phyloP scores from a whole-genome alignment of 2,113 vertebrate genomes.

The Sprattus sprattus region DNA sequence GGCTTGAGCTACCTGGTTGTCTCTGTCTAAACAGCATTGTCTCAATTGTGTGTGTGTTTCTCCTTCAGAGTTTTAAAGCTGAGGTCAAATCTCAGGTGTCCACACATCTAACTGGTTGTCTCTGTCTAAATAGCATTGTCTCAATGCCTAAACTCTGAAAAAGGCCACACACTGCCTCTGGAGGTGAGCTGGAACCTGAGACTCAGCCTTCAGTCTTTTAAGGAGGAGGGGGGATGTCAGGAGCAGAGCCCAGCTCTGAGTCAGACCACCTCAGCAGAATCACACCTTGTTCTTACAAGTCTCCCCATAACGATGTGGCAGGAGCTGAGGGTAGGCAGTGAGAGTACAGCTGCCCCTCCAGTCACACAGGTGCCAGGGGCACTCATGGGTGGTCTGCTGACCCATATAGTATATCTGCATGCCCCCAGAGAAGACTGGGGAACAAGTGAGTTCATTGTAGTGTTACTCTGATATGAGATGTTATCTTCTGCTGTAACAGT shows the following conservation, averaged over 20 bases:
- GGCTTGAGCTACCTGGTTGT: background rate
- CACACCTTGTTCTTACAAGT: slow-evolving; percentile 20
- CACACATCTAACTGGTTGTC: background rate
- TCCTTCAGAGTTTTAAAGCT: background rate
- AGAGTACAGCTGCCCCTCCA: background rate
- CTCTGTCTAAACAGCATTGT: background rate
- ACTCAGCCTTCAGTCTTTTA: background rate
- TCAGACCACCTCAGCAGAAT: slow-evolving; percentile 23
- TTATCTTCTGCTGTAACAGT: background rate
- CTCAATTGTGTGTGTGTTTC: background rate
- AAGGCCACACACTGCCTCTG: background rate
- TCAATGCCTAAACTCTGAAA: background rate
- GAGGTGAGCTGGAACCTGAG: background rate
- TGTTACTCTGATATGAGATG: slow-evolving; percentile 3
- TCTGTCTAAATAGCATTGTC: background rate
- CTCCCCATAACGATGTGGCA: background rate
- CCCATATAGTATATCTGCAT: background rate
- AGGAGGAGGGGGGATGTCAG: background rate
- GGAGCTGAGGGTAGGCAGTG: background rate
- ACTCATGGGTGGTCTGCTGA: background rate
- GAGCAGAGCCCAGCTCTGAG: background rate
- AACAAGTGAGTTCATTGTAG: background rate
- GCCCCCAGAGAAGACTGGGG: background rate
- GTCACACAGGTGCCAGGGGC: background rate
- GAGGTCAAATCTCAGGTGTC: no score